These are phyloP conservation scores for Drosophila picticornis DNA, from an alignment of 2,888 invertebrate species.

Conservation along the genomic window DNA sequence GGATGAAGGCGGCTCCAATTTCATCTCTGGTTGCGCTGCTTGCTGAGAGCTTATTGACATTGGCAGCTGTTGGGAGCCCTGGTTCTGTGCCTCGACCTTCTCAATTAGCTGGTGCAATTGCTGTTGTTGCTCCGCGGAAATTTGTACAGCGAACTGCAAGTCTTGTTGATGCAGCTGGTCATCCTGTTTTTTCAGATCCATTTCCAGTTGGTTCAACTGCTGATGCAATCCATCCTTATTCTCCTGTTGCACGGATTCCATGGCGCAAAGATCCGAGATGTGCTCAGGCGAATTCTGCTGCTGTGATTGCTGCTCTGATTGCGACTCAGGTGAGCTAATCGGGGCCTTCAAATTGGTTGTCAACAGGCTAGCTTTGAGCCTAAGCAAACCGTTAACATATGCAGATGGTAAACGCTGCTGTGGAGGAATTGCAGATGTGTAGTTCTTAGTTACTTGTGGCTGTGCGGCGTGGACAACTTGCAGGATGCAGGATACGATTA, in stretches of 20 bases:
- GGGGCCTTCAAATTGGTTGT: slow-evolving; percentile 23
- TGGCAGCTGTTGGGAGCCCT: background rate
- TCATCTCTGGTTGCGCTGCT: slow-evolving; percentile 1
- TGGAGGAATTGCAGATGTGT: background rate
- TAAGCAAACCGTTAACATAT: slow-evolving; percentile 68
- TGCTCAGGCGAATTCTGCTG: background rate
- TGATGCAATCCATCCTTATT: slow-evolving; percentile 18
- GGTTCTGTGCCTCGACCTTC: background rate
- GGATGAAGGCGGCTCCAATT: background rate
- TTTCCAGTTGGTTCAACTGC: slow-evolving; percentile 29
- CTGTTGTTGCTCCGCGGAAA: background rate
- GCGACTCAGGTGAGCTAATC: background rate
- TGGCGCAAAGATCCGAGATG: background rate
- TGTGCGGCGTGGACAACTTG: slow-evolving; percentile 6
- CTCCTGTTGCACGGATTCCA: background rate
- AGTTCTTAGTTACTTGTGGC: background rate
- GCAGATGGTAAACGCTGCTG: slow-evolving; percentile 30
- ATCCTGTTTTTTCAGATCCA: slow-evolving; percentile 32
- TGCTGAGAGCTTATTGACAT: background rate
- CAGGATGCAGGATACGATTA: slow-evolving; percentile 21
- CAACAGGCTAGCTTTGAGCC: slow-evolving; percentile 57
- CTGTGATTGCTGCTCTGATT: background rate
- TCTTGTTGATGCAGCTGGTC: slow-evolving; percentile 28
- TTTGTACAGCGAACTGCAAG: slow-evolving; percentile 15
- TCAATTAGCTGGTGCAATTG: slow-evolving; percentile 8